phyloP scores from a whole-genome alignment of 2,888 invertebrate genomes.

The Chymomyza fuscimana region DNA sequence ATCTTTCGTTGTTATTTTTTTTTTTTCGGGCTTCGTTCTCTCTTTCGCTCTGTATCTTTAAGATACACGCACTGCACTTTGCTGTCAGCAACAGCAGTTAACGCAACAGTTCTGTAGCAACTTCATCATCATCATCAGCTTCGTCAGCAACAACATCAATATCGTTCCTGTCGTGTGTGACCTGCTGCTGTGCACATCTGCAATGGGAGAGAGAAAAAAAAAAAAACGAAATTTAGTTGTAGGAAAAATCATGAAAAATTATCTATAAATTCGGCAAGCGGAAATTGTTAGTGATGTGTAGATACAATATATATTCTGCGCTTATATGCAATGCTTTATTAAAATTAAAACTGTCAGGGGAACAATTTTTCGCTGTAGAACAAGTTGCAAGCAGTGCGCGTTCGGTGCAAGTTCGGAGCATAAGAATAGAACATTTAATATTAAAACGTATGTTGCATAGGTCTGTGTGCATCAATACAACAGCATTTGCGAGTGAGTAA shows the following conservation, averaged over 20 bases:
- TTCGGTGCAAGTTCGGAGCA: too few relatives aligned
- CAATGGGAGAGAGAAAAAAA: constrained; percentile 27
- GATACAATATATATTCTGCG: constrained; percentile 22
- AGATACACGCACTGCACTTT: constrained; percentile 54
- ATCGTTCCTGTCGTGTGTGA: constrained; percentile 37
- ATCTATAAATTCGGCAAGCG: constrained; percentile 69
- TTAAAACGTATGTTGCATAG: background rate
- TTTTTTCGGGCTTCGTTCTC: constrained; percentile 31
- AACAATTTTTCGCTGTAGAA: background rate
- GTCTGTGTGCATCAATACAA: too few relatives aligned
- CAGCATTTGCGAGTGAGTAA: too few relatives aligned
- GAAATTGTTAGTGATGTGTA: constrained; percentile 56
- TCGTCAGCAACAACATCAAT: constrained; percentile 33
- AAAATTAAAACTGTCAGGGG: background rate
- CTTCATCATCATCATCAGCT: constrained; percentile 57
- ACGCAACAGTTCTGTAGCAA: constrained; percentile 50
- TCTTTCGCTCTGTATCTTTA: constrained; percentile 34
- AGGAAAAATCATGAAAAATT: constrained; percentile 68
- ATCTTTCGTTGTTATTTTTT: constrained; percentile 20
- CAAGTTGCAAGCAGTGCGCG: background rate
- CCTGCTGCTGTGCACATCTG: constrained; percentile 63
- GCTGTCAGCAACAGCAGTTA: constrained; percentile 53
- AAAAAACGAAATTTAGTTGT: background rate
- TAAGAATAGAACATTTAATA: background rate
- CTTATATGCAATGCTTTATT: background rate